A percentile compares a stretch with the other conserved stretches of the same genome.
Evolutionary conservation across 2,888 invertebrate species (phyloP).

Genomic region (Sphaerophoria rueppellii): DNA sequence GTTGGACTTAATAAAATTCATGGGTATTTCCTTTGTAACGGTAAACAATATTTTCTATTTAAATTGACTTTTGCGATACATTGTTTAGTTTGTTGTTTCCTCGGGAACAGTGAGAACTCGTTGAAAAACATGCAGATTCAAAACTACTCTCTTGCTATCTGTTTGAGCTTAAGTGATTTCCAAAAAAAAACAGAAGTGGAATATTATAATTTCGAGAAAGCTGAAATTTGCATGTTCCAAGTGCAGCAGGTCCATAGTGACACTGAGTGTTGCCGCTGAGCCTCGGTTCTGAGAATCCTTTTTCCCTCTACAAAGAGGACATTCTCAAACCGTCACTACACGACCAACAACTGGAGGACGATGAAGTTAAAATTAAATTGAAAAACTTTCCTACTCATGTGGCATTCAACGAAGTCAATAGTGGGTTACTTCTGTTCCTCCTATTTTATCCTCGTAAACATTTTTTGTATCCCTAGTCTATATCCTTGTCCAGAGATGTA

Average conservation of each 20-base stretch:
- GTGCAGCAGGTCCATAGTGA: neutral
- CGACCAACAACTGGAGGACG: neutral
- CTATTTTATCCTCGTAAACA: neutral
- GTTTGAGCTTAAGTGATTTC: slow-evolving; percentile 11
- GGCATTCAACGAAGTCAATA: slow-evolving; percentile 54
- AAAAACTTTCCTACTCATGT: slow-evolving; percentile 69
- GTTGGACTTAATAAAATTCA: neutral
- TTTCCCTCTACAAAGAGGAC: slow-evolving; percentile 12
- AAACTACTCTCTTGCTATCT: neutral
- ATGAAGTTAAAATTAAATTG: slow-evolving; percentile 71
- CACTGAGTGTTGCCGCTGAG: neutral
- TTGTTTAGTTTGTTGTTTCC: neutral
- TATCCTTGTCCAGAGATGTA: slow-evolving; percentile 20
- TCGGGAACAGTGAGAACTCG: neutral
- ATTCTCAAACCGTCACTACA: slow-evolving; percentile 53
- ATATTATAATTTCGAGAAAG: slow-evolving; percentile 50
- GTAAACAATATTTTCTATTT: neutral
- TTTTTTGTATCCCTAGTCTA: slow-evolving; percentile 13
- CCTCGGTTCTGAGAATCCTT: slow-evolving; percentile 8
- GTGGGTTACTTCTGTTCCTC: slow-evolving; percentile 1
- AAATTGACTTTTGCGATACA: neutral
- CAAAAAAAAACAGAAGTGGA: slow-evolving; percentile 17
- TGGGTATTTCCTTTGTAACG: neutral
- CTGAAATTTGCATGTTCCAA: slow-evolving; percentile 51
- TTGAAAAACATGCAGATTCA: slow-evolving; percentile 1